phyloP scores from a whole-genome alignment of 1,140 invertebrate genomes.

The Euwallacea fornicatus region DNA sequence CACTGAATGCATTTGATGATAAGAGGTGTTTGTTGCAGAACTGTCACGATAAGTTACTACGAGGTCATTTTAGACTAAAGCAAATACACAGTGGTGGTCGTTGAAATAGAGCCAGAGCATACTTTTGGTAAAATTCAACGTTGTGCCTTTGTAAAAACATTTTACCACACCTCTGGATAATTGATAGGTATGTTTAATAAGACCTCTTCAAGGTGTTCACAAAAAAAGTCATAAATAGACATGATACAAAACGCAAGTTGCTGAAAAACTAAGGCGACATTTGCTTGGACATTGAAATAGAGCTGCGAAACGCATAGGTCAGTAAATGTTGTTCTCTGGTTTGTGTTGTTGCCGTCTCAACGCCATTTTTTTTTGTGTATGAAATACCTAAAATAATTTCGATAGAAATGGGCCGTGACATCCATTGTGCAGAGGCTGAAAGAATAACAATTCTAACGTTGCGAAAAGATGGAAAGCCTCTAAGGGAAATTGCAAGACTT shows the following conservation, averaged over 20 bases:
- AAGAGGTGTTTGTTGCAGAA: too few species aligned
- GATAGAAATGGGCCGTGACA: conserved; percentile 14
- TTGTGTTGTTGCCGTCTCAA: too few species aligned
- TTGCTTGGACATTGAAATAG: background rate
- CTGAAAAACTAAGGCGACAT: background rate
- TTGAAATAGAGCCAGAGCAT: conserved; percentile 8
- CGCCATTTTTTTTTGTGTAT: too few species aligned
- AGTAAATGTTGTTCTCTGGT: background rate
- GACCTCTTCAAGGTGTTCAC: background rate
- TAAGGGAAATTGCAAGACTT: conserved; percentile 10
- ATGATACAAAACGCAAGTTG: background rate
- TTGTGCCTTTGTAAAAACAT: background rate
- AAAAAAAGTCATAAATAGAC: conserved; percentile 2
- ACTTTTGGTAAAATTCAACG: conserved; percentile 3
- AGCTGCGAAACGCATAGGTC: background rate
- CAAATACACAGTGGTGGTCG: background rate
- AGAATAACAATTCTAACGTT: conserved; percentile 4
- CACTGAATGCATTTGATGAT: too few species aligned
- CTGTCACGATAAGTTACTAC: too few species aligned
- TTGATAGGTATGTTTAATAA: background rate
- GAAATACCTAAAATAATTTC: background rate
- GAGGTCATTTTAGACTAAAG: too few species aligned
- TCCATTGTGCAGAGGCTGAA: background rate
- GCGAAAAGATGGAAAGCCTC: conserved; percentile 4
- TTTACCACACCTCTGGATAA: background rate